These are phyloP conservation scores for Amphipyra tragopoginis DNA, from an alignment of 2,888 invertebrate species.

Conservation along the genomic window DNA sequence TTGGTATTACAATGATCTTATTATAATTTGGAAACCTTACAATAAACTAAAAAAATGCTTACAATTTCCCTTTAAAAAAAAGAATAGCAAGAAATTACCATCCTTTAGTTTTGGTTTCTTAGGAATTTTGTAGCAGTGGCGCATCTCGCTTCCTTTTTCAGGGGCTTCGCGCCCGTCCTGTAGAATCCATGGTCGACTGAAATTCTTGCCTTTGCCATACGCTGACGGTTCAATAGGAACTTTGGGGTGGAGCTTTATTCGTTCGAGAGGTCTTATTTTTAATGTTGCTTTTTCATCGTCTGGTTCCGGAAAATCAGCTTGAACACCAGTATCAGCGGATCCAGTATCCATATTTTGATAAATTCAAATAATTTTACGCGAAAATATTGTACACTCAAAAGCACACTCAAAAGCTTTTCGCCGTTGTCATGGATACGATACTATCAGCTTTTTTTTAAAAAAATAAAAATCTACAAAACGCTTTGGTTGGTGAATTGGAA, in stretches of 20 bases:
- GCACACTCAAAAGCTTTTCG: too few species aligned
- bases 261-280: constrained; percentile 80
- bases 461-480: too few species aligned
- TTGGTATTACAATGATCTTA: too few species aligned
- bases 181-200: constrained; percentile 83
- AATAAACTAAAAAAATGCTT: too few species aligned
- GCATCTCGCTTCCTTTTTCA: constrained; percentile 82
- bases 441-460: too few species aligned
- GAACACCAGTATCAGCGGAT: constrained; percentile 71
- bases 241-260: constrained; percentile 80
- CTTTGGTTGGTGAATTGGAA: constrained; percentile 5
- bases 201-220: constrained; percentile 80
- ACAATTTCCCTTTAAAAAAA: not conserved
- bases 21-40: too few species aligned
- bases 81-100: constrained; percentile 63
- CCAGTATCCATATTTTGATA: constrained; percentile 56
- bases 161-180: constrained; percentile 81
- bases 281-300: constrained; percentile 68
- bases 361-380: constrained; percentile 4
- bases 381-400: constrained; percentile 9
- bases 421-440: constrained; percentile 50
- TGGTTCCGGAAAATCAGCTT: constrained; percentile 79
- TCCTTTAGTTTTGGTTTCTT: constrained; percentile 67
- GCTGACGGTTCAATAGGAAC: constrained; percentile 81
- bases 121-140: constrained; percentile 71